phyloP scores from a whole-genome alignment of 2,113 vertebrate genomes.

The Mustelus asterias region DNA sequence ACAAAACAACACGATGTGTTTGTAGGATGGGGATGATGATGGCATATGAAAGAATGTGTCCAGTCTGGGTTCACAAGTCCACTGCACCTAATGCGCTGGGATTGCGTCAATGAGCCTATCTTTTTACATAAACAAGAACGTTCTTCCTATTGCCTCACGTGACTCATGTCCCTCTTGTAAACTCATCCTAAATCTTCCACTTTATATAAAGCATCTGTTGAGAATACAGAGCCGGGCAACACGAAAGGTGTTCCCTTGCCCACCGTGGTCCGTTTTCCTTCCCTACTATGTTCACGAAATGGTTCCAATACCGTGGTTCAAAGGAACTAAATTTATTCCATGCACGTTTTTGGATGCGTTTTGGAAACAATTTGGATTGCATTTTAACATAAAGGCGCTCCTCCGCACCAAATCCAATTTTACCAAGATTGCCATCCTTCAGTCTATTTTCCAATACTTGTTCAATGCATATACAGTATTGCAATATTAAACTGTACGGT shows the following conservation, averaged over 20 bases:
- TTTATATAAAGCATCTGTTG: not conserved
- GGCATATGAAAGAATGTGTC: not conserved
- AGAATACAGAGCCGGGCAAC: not conserved
- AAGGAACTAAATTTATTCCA: constrained; percentile 1
- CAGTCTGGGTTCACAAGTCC: not conserved
- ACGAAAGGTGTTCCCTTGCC: not conserved
- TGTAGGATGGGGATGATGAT: not conserved
- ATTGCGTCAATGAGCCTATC: not conserved
- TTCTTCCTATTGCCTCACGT: not conserved
- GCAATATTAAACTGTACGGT: not conserved
- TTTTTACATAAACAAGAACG: not conserved
- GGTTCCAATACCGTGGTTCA: not conserved
- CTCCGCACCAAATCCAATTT: not conserved
- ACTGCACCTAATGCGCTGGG: not conserved
- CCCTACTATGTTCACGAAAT: not conserved
- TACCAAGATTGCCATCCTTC: not conserved
- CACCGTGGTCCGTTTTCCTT: not conserved
- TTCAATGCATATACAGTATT: not conserved
- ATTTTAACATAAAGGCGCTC: not conserved
- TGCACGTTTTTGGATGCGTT: not conserved
- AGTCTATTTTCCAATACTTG: not conserved
- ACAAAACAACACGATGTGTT: not conserved
- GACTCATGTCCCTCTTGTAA: not conserved
- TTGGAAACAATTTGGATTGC: constrained; percentile 11
- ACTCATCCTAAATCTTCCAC: constrained; percentile 12